phyloP scores from a whole-genome alignment of 2,888 invertebrate species.

The Pollenia amentaria region DNA sequence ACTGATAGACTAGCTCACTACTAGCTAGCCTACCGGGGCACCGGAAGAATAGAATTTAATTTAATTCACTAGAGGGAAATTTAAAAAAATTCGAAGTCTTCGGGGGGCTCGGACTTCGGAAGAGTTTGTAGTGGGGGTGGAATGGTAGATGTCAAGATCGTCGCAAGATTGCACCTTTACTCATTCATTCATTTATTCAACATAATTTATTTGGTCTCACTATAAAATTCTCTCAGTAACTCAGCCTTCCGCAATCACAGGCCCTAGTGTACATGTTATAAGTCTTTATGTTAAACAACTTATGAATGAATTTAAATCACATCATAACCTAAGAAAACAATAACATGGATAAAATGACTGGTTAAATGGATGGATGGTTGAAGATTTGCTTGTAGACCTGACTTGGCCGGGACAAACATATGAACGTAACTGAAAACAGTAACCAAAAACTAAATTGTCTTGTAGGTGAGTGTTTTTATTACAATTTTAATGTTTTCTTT shows the following conservation, averaged over 20 bases:
- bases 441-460: slow-evolving; percentile 69
- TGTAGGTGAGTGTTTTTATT: slow-evolving; percentile 60
- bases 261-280: slow-evolving; percentile 15
- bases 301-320: slow-evolving; percentile 75
- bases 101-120: no score
- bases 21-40: no score
- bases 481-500: slow-evolving; percentile 14
- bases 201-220: no score
- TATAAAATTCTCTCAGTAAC: no score
- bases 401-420: slow-evolving; percentile 36
- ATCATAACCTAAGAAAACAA: slow-evolving; percentile 73
- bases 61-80: no score
- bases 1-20: no score
- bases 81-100: no score
- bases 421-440: slow-evolving; percentile 64
- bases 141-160: no score
- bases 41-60: no score
- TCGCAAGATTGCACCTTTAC: no score
- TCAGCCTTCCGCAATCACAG: background rate
- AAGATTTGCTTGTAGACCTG: slow-evolving; percentile 11
- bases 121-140: no score
- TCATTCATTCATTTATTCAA: no score
- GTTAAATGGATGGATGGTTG: slow-evolving; percentile 46
- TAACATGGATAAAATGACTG: slow-evolving; percentile 53
- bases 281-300: slow-evolving; percentile 63